A percentile compares a stretch with the other conserved stretches of the same genome.
Conservation (phyloP, 2,797 vertebrate genomes). For the Falco cherrug region DNA sequence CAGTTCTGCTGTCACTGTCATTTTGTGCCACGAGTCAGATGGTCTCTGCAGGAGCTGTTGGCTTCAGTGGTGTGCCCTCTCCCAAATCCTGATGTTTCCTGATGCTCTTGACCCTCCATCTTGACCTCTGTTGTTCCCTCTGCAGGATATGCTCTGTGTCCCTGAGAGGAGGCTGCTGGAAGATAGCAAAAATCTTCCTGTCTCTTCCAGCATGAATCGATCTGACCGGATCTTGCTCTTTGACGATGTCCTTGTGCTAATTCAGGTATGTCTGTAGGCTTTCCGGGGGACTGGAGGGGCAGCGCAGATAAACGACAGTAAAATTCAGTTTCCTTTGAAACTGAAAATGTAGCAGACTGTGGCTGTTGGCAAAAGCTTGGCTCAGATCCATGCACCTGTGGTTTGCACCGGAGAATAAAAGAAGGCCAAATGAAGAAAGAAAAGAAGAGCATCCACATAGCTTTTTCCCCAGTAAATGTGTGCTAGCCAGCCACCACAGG, state of each 20-base stretch:
- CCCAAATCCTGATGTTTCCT: neutral
- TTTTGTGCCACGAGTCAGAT: rapidly evolving
- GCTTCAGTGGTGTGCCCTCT: neutral
- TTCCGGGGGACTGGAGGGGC: neutral
- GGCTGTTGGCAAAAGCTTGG: neutral
- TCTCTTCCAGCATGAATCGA: constrained; percentile 10
- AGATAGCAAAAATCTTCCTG: constrained; percentile 69
- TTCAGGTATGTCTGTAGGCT: constrained; percentile 67
- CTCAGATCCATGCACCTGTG: rapidly evolving
- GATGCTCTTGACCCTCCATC: neutral
- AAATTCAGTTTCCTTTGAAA: neutral
- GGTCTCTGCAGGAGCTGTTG: neutral
- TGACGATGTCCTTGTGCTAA: constrained; percentile 72
- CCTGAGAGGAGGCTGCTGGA: constrained; percentile 73
- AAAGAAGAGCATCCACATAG: rapidly evolving
- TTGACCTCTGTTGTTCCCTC: neutral
- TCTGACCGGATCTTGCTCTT: constrained; percentile 77
- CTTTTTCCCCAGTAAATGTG: neutral
- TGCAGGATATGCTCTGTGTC: constrained; percentile 70
- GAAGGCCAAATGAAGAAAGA: neutral
- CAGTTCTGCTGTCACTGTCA: neutral
- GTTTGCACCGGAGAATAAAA: neutral
- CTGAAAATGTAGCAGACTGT: neutral
- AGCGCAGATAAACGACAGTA: rapidly evolving
- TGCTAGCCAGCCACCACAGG: neutral